Evolutionary conservation across 2,113 vertebrate genomes (phyloP).

Genomic region (Circaetus gallicus): DNA sequence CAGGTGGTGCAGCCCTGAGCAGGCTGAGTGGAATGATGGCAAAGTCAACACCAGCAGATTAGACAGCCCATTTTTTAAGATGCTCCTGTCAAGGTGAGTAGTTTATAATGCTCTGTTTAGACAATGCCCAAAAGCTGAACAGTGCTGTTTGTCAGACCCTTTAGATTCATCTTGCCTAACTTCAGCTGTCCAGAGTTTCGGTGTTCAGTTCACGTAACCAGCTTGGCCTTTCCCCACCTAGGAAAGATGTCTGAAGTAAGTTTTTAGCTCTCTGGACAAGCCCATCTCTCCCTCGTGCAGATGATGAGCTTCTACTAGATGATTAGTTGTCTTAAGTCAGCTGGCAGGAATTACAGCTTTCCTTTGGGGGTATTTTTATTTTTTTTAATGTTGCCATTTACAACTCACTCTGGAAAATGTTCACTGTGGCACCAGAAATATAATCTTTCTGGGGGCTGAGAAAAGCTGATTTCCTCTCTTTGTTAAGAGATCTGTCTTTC

Average conservation of each 20-base stretch:
- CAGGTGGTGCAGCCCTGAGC: background rate
- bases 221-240: background rate
- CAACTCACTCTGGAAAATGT: background rate
- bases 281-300: background rate
- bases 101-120: background rate
- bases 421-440: background rate
- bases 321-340: background rate
- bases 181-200: background rate
- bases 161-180: background rate
- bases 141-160: background rate
- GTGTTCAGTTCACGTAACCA: rapidly evolving
- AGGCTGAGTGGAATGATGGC: background rate
- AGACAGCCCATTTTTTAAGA: background rate
- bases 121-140: background rate
- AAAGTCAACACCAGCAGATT: background rate
- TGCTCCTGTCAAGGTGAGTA: background rate
- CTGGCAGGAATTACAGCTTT: background rate
- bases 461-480: background rate
- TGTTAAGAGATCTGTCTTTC: background rate
- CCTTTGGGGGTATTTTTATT: background rate
- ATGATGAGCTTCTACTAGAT: background rate
- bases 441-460: background rate
- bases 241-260: background rate
- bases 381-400: background rate
- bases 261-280: background rate